phyloP scores from a whole-genome alignment of 1,140 invertebrate genomes.

The Danaus plexippus region DNA sequence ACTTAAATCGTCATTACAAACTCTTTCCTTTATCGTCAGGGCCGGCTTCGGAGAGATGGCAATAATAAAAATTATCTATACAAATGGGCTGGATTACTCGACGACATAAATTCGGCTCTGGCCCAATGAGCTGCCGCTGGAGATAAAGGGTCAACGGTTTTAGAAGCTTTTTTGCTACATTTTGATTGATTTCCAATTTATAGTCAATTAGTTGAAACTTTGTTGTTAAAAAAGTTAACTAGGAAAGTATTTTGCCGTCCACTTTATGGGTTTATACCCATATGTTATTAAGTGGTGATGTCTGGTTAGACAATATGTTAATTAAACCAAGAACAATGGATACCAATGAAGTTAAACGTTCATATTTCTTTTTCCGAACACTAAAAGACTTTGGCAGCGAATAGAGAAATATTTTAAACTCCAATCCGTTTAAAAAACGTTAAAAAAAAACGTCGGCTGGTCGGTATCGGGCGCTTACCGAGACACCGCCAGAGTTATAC shows the following conservation, averaged over 20 bases:
- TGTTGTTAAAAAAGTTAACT: neutral
- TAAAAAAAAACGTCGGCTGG: constrained; percentile 43
- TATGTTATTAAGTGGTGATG: too few species aligned
- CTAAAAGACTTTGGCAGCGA: constrained; percentile 41
- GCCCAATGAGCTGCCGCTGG: constrained; percentile 54
- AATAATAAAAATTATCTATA: constrained; percentile 73
- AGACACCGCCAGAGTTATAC: constrained; percentile 68
- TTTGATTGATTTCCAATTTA: constrained; percentile 33
- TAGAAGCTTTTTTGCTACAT: constrained; percentile 54
- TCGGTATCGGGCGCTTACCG: constrained; percentile 59
- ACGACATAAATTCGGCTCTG: constrained; percentile 69
- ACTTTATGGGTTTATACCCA: too few species aligned
- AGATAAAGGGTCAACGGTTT: constrained; percentile 67
- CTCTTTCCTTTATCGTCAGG: constrained; percentile 65
- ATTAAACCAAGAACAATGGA: constrained; percentile 11
- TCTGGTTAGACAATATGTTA: too few species aligned
- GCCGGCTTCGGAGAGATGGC: constrained; percentile 63
- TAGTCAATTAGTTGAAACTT: constrained; percentile 13
- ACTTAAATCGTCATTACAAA: constrained; percentile 71
- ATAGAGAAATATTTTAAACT: constrained; percentile 64
- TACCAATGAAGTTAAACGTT: constrained; percentile 26
- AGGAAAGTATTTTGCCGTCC: constrained; percentile 1
- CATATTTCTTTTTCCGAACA: constrained; percentile 31
- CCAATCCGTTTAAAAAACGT: constrained; percentile 54
- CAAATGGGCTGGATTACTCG: constrained; percentile 69